A percentile compares a stretch with the other conserved stretches of the same genome.
phyloP scores from a whole-genome alignment of 1,140 invertebrate genomes.

The Trachelipus rathkii region DNA sequence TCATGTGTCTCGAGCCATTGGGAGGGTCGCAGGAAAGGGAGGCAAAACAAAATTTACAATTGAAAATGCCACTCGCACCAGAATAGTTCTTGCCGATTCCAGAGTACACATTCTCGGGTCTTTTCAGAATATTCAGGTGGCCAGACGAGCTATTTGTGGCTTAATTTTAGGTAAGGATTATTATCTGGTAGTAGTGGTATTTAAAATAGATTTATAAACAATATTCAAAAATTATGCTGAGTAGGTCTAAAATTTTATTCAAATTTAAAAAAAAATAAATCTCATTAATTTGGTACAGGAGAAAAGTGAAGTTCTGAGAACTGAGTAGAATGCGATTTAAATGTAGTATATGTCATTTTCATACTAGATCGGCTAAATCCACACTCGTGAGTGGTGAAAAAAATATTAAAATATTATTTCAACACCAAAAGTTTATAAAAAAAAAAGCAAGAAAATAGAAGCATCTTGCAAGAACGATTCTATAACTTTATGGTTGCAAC shows the following conservation, averaged over 20 bases:
- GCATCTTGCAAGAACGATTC: no score
- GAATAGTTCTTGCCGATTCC: slow-evolving; percentile 92
- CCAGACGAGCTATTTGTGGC: slow-evolving; percentile 92
- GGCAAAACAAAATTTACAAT: slow-evolving; percentile 97
- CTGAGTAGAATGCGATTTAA: no score
- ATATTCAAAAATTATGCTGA: neutral
- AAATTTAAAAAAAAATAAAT: no score
- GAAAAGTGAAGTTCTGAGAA: neutral
- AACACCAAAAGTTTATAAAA: no score
- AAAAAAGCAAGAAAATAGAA: no score
- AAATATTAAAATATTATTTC: no score
- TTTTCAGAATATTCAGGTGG: slow-evolving; percentile 94
- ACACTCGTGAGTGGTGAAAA: no score
- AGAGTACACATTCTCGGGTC: slow-evolving; percentile 98
- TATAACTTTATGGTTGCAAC: no score
- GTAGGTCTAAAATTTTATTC: neutral
- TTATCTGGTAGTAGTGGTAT: neutral
- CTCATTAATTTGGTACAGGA: neutral
- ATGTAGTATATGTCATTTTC: no score
- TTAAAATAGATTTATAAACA: slow-evolving; percentile 3
- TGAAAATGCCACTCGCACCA: slow-evolving; percentile 97
- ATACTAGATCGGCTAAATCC: no score
- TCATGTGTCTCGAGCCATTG: slow-evolving; percentile 91
- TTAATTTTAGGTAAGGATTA: slow-evolving; percentile 87
- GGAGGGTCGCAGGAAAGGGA: slow-evolving; percentile 92